Conservation (phyloP, 2,797 vertebrate species). For the Chloroceryle amazona region DNA sequence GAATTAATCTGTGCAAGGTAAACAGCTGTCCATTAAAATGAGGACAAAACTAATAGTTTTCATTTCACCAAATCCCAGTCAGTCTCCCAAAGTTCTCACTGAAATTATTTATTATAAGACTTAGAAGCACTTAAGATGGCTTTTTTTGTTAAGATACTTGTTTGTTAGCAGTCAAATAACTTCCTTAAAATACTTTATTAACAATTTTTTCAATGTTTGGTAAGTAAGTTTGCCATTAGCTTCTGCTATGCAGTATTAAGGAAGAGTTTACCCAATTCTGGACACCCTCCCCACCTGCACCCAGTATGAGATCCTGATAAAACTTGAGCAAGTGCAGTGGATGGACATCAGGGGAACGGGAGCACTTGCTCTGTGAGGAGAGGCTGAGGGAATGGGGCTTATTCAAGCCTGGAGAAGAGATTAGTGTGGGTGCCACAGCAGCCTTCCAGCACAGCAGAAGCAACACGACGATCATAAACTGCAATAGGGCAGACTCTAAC, state of each 20-base stretch:
- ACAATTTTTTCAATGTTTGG: neutral
- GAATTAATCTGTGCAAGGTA: neutral
- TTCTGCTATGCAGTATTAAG: neutral
- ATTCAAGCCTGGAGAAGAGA: neutral
- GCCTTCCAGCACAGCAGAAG: neutral
- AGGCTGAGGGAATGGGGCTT: neutral
- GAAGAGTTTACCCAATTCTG: neutral
- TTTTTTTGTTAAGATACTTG: neutral
- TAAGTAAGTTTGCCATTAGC: neutral
- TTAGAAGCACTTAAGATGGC: neutral
- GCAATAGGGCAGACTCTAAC: neutral
- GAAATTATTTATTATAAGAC: neutral
- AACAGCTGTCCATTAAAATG: neutral
- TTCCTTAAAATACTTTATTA: neutral
- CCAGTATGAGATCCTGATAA: neutral
- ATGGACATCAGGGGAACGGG: rapidly evolving
- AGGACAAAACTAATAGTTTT: neutral
- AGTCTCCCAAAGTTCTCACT: neutral
- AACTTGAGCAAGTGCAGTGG: neutral
- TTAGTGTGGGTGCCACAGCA: neutral
- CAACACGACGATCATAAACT: neutral
- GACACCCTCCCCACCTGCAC: rapidly evolving
- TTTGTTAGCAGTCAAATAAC: neutral
- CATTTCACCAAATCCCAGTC: neutral
- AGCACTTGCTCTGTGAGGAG: neutral